phyloP scores from a whole-genome alignment of 2,888 invertebrate genomes.

The Dilophus febrilis region DNA sequence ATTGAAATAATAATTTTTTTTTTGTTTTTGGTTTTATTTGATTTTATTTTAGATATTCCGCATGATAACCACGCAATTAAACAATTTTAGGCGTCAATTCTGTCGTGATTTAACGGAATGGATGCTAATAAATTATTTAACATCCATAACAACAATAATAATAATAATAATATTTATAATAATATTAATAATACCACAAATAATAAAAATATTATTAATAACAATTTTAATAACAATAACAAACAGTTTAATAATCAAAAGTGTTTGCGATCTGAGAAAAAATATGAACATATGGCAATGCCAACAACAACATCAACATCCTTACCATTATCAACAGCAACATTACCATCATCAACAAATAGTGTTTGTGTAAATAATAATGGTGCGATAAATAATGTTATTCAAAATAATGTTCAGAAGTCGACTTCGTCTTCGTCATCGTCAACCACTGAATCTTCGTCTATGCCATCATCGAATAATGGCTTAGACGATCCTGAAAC shows the following conservation, averaged over 20 bases:
- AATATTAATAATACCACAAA: not conserved
- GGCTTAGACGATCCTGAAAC: not conserved
- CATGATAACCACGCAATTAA: conserved; percentile 14
- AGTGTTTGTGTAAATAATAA: not conserved
- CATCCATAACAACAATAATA: conserved; percentile 1
- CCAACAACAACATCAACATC: not conserved
- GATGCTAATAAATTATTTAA: conserved; percentile 18
- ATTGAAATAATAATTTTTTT: not conserved
- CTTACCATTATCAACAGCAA: too few species aligned
- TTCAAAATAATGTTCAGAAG: too few species aligned
- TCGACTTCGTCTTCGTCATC: not conserved
- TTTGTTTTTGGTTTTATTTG: not conserved
- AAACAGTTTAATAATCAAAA: not conserved
- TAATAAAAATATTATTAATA: not conserved
- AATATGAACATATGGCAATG: not conserved
- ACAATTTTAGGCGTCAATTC: conserved; percentile 22
- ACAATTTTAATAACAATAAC: not conserved
- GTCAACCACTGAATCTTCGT: not conserved
- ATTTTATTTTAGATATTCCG: conserved; percentile 10
- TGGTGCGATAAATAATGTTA: not conserved
- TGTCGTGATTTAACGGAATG: conserved; percentile 31
- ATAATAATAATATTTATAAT: not conserved
- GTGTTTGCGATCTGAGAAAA: not conserved
- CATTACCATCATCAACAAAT: not conserved
- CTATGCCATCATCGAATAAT: not conserved